Evolutionary conservation across 2,888 invertebrate species (phyloP).

Genomic region (Beris morrisii): DNA sequence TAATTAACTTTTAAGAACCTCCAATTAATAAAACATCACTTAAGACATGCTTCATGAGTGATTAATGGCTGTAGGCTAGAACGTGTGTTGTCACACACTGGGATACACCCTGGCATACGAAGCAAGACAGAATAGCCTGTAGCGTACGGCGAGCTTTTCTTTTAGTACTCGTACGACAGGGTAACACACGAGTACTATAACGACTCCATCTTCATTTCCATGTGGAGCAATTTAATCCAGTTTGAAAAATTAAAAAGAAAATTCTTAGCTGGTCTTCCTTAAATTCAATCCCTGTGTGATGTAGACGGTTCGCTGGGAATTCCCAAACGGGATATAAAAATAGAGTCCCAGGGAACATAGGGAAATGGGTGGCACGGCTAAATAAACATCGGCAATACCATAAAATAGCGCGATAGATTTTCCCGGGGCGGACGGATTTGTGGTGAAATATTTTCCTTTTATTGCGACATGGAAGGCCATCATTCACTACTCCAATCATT

Average conservation of each 20-base stretch:
- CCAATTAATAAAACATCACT: conserved; percentile 39
- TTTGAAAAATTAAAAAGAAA: conserved; percentile 22
- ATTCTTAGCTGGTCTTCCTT: too few species aligned
- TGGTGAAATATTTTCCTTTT: conserved; percentile 28
- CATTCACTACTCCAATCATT: conserved; percentile 1
- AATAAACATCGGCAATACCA: too few species aligned
- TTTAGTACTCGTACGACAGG: background rate
- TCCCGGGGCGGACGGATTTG: conserved; percentile 13
- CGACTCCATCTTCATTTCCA: conserved; percentile 22
- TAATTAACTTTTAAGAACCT: conserved; percentile 40
- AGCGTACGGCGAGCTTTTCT: too few species aligned
- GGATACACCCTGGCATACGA: background rate
- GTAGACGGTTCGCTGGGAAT: too few species aligned
- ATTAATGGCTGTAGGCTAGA: conserved; percentile 25
- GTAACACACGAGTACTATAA: background rate
- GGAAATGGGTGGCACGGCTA: too few species aligned
- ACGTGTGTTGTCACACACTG: conserved; percentile 1
- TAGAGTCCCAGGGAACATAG: too few species aligned
- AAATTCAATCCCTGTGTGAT: too few species aligned
- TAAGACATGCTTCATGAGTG: conserved; percentile 34
- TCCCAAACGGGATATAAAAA: too few species aligned
- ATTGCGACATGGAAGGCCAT: conserved; percentile 20
- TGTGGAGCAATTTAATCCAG: conserved; percentile 28
- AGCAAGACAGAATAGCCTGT: background rate
- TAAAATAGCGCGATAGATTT: too few species aligned